phyloP scores from a whole-genome alignment of 2,888 invertebrate species.

The Drosophila paracracens region DNA sequence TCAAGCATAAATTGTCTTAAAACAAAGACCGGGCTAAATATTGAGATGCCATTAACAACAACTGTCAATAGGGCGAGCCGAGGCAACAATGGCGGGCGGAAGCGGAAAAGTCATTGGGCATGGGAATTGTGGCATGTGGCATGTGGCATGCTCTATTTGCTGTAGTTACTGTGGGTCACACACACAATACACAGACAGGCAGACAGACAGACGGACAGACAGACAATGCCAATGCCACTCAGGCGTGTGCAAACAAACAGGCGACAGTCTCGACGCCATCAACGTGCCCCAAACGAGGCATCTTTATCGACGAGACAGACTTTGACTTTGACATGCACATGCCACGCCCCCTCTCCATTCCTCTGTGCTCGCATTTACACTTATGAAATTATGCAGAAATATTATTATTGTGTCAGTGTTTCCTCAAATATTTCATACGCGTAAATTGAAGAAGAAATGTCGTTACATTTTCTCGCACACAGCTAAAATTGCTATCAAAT shows the following conservation, averaged over 20 bases:
- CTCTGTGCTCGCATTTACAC: conserved; percentile 27
- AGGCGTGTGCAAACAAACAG: conserved; percentile 73
- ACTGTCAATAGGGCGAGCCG: conserved; percentile 60
- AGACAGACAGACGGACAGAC: conserved; percentile 4
- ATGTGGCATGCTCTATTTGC: conserved; percentile 32
- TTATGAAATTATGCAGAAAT: conserved; percentile 74
- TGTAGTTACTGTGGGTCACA: conserved; percentile 21
- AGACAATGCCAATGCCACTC: conserved; percentile 71
- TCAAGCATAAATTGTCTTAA: conserved; percentile 79
- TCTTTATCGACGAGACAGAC: conserved; percentile 41
- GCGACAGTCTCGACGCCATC: conserved; percentile 68
- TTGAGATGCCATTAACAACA: conserved; percentile 77
- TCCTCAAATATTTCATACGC: conserved; percentile 50
- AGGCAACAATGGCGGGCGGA: conserved; percentile 42
- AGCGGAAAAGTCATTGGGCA: conserved; percentile 54
- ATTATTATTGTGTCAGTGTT: conserved; percentile 72
- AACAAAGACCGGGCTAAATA: conserved; percentile 75
- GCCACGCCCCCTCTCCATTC: not conserved
- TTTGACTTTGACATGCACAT: conserved; percentile 15
- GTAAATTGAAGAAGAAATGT: conserved; percentile 72
- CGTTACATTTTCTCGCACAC: conserved; percentile 17
- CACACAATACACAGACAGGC: conserved; percentile 7
- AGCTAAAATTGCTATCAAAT: conserved; percentile 67
- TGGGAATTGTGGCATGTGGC: not conserved
- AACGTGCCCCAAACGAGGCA: conserved; percentile 43